Evolutionary conservation across 2,888 invertebrate genomes (phyloP).

Genomic region (Lycia hirtaria): DNA sequence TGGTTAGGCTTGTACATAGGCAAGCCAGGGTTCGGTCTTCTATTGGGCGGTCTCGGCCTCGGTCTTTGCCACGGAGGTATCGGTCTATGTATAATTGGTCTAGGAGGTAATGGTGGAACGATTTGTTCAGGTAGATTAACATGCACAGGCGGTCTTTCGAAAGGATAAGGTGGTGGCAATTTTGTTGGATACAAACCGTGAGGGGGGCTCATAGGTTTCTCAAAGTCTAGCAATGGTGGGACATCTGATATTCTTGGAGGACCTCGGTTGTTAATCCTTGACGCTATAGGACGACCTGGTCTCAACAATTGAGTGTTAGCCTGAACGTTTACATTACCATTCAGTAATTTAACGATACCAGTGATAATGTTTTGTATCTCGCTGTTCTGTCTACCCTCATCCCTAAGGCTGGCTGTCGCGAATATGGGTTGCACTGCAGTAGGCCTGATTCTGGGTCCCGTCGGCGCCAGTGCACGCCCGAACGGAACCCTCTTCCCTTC

Average conservation of each 20-base stretch:
- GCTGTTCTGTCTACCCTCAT: conserved; percentile 74
- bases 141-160: conserved; percentile 88
- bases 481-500: conserved; percentile 91
- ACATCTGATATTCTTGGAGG: conserved; percentile 94
- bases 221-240: conserved; percentile 89
- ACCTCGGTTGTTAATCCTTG: conserved; percentile 95
- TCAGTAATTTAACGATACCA: conserved; percentile 94
- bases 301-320: conserved; percentile 88
- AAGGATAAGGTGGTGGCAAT: conserved; percentile 90
- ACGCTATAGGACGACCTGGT: conserved; percentile 88
- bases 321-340: conserved; percentile 95
- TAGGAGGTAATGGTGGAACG: conserved; percentile 84
- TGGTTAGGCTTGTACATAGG: conserved; percentile 88
- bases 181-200: conserved; percentile 77
- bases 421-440: conserved; percentile 83
- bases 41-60: conserved; percentile 83
- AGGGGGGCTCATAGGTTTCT: conserved; percentile 80
- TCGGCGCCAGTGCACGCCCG: conserved; percentile 87
- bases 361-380: conserved; percentile 96
- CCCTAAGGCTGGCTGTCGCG: conserved; percentile 81
- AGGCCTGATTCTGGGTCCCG: conserved; percentile 88
- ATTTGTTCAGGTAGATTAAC: conserved; percentile 91
- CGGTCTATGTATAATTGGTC: conserved; percentile 86
- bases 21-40: conserved; percentile 82
- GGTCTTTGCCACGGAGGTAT: conserved; percentile 89